Conservation (phyloP, 2,888 invertebrate genomes). For the Sesamia inferens region DNA sequence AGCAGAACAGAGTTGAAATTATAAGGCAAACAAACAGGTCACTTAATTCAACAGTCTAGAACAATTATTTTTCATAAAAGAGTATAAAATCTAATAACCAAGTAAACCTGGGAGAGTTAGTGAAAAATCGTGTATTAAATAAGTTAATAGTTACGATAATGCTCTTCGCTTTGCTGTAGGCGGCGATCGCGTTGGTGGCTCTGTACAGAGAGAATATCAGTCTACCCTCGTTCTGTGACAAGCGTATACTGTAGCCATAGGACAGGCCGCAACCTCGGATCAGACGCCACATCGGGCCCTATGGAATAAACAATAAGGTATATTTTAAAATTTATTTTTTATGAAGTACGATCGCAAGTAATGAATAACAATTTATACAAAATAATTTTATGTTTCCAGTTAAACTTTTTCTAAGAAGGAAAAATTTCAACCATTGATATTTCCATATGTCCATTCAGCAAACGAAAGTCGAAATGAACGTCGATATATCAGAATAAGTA, state of each 20-base stretch:
- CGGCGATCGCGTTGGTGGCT: slow-evolving; percentile 94
- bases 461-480: background rate
- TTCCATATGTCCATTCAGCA: background rate
- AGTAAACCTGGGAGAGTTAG: background rate
- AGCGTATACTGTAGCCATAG: slow-evolving; percentile 93
- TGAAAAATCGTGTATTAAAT: background rate
- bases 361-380: background rate
- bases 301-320: background rate
- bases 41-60: background rate
- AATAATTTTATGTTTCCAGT: background rate
- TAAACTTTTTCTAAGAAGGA: background rate
- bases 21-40: background rate
- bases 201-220: slow-evolving; percentile 93
- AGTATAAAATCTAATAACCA: background rate
- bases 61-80: background rate
- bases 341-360: background rate
- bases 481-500: background rate
- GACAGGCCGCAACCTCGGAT: slow-evolving; percentile 96
- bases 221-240: slow-evolving; percentile 92
- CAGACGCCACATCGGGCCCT: slow-evolving; percentile 97
- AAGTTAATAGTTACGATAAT: slow-evolving; percentile 88
- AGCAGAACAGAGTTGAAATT: background rate
- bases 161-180: slow-evolving; percentile 94
- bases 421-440: too few species aligned
- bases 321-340: background rate